Evolutionary conservation across 2,888 invertebrate species (phyloP), one percentile per base, ranked within the genome.

Genomic region (Athripsodes cinereus): DNA sequence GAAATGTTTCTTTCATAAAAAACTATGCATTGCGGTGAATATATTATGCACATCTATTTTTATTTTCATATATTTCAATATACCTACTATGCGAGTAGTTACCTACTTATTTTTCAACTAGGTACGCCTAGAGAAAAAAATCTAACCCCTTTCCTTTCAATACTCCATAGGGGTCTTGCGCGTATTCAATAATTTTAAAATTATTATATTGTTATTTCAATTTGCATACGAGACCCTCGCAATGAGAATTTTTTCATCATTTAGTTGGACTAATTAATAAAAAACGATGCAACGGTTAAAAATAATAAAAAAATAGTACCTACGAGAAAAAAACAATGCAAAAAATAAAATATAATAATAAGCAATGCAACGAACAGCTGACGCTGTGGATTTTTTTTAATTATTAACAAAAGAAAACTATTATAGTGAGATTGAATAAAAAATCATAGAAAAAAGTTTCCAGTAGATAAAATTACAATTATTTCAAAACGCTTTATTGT

Each of bases 191-290:
- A n/a, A 58, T 52, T 58, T 44, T 50, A 21, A 47, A 48, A 58
- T 58, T 52, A 59, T 35, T 22, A 48, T 22, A 55, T 48, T 51
- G 19, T 47, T 47, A 20, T 22, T 47, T 16, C n/a, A 52, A 62
- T 62, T 62, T 62, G 55, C 62, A 62, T 62, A 62, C 22, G 56
- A 48, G 50, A 40, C 58, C 58, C 60, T 54, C 34, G 53, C 55
- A 52, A 13, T 40, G n/a, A 26, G 21, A 48, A 54, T 62, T 62
- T 62, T 62, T 62, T 62, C 54, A 60, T 54, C 51, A 58, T 31
- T 50, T 44, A 56, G 55, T 62, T 52, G 50, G 31, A 48, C 54
- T 62, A 62, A 62, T 62, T 62, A 62, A 59, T 58, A 62, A 62
- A 62, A 62, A 62, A 62, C 53, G 60, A 53, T 53, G 58, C 60